These are phyloP conservation scores for Aplocera efformata DNA, from an alignment of 2,888 invertebrate species.

Conservation along the genomic window DNA sequence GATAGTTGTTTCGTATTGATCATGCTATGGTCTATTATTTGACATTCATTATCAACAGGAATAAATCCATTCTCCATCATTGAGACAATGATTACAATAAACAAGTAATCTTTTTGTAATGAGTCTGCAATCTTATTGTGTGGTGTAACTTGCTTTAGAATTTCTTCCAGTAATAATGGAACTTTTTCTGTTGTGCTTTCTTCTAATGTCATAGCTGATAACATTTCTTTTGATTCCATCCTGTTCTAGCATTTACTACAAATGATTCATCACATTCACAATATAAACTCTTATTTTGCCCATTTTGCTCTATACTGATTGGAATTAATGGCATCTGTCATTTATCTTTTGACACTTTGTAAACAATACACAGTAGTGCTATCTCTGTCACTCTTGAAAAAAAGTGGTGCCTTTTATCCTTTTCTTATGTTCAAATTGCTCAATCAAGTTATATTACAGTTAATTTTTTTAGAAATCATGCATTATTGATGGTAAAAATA, in stretches of 20 bases:
- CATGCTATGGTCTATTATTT: conserved; percentile 31
- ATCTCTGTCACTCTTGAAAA: conserved; percentile 8
- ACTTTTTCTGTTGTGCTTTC: conserved; percentile 58
- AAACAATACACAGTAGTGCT: neutral
- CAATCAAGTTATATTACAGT: too few species aligned
- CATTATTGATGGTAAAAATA: too few species aligned
- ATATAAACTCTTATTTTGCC: too few species aligned
- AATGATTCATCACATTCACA: conserved; percentile 4
- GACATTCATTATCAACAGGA: conserved; percentile 37
- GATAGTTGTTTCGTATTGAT: conserved; percentile 40
- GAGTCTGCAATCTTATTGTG: conserved; percentile 44
- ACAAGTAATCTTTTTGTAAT: conserved; percentile 59
- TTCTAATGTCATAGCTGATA: conserved; percentile 48
- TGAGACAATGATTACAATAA: conserved; percentile 53
- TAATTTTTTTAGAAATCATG: too few species aligned
- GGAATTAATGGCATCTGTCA: too few species aligned
- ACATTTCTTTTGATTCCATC: conserved; percentile 8
- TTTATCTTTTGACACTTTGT: too few species aligned
- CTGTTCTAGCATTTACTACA: conserved; percentile 3
- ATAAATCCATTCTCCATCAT: conserved; percentile 66
- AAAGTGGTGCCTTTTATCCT: neutral
- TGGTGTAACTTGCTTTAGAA: conserved; percentile 41
- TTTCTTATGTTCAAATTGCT: conserved; percentile 5
- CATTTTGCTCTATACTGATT: too few species aligned
- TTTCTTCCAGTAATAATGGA: conserved; percentile 46